phyloP scores from a whole-genome alignment of 2,888 invertebrate genomes.

The Fragum whitleyi region DNA sequence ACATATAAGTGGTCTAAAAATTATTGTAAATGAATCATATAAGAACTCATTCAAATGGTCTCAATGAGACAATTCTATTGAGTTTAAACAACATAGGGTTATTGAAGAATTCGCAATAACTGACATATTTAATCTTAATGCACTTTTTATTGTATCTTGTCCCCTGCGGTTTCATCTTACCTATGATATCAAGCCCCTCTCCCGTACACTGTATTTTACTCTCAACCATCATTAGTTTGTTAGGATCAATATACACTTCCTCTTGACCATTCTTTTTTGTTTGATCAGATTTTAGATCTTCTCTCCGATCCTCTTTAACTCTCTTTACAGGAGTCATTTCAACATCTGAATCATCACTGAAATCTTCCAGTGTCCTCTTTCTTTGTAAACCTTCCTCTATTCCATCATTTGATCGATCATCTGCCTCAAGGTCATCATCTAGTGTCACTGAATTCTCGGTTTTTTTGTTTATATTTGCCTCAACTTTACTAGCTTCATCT shows the following conservation, averaged over 20 bases:
- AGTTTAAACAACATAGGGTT: too few relatives aligned
- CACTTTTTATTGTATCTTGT: too few relatives aligned
- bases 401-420: conserved; percentile 40
- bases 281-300: not conserved
- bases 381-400: conserved; percentile 68
- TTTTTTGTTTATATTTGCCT: conserved; percentile 24
- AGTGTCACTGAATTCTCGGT: conserved; percentile 27
- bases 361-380: conserved; percentile 73
- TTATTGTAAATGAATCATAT: too few relatives aligned
- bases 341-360: conserved; percentile 65
- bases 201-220: conserved; percentile 68
- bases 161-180: too few relatives aligned
- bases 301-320: conserved; percentile 6
- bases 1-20: too few relatives aligned
- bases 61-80: too few relatives aligned
- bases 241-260: conserved; percentile 72
- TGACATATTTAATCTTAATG: too few relatives aligned
- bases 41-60: too few relatives aligned
- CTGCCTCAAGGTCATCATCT: conserved; percentile 37
- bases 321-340: conserved; percentile 39
- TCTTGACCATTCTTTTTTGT: conserved; percentile 19
- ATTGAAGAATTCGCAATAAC: too few relatives aligned
- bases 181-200: conserved; percentile 50
- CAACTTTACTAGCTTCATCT: not conserved
- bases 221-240: conserved; percentile 69